phyloP scores from a whole-genome alignment of 1,140 invertebrate genomes.

The Pogonomyrmex barbatus region DNA sequence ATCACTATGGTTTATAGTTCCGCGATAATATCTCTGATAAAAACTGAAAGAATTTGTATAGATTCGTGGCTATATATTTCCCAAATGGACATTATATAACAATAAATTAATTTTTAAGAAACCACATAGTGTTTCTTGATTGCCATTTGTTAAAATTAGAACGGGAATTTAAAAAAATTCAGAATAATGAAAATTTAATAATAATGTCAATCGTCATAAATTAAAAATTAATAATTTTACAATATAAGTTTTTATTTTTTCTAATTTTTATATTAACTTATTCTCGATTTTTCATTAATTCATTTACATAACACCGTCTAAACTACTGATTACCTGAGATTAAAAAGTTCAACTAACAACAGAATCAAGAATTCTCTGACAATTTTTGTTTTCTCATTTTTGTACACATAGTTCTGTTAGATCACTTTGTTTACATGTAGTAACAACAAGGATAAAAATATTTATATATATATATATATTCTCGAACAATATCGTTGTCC shows the following conservation, averaged over 20 bases:
- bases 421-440: conserved; percentile 37
- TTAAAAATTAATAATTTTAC: background rate
- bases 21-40: background rate
- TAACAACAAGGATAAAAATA: conserved; percentile 4
- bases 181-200: background rate
- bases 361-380: background rate
- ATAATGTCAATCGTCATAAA: background rate
- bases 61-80: background rate
- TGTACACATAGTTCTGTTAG: background rate
- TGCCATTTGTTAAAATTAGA: conserved; percentile 7
- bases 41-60: conserved; percentile 7
- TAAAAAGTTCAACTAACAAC: conserved; percentile 3
- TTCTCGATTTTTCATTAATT: conserved; percentile 30
- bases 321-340: conserved; percentile 27
- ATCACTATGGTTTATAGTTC: background rate
- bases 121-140: background rate
- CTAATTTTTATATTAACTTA: conserved; percentile 6
- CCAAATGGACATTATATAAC: conserved; percentile 17
- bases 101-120: conserved; percentile 5
- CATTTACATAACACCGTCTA: conserved; percentile 11
- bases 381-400: conserved; percentile 1
- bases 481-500: background rate
- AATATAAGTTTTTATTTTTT: background rate
- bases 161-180: background rate
- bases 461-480: conserved; percentile 12